Evolutionary conservation across 92 coral and sea anemone genomes (phyloP), one percentile per base, ranked within the genome.

Genomic region (Zoanthus solanderi): DNA sequence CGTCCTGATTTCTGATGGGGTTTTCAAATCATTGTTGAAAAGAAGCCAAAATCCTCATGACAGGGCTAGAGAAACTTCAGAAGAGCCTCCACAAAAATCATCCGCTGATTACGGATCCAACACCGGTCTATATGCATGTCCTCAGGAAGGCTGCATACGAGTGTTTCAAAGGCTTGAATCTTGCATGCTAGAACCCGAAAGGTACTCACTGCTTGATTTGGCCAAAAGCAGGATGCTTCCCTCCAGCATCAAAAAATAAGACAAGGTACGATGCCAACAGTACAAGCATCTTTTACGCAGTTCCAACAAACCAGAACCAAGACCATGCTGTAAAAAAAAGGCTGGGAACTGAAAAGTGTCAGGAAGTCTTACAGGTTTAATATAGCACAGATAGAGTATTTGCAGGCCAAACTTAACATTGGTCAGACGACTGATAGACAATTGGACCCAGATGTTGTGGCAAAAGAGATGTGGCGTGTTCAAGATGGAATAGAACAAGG

Each of bases 191-290:
- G 66, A 58, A 58, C 18, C 66, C 18, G 66, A 58, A 58, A 58
- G 66, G 66, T 58, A 58, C 66, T 58, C 66, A 58, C 11, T 58
- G 66, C 66, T 58, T 10, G 18, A 58, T 23, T 23, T 23, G 23
- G 2, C 66, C 7, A 58, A 58, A 4, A 11, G n/a, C 28, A 58
- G 18, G 1, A 58, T 58, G 17, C 18, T 58, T 58, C 66, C n/a
- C 66, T 14, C 18, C 66, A 58, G 18, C 18, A 23, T 0, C 23
- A 23, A 23, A 23, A 23, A 23, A 23, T 23, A 58, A 58, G 17
- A n/a, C 66, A n/a, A 8, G 66, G 66, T 58, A 58, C 66, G n/a
- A 58, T 58, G 66, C 66, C 66, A 58, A 58, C 66, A 58, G 66
- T 58, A 58, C 18, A 14, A 58, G 18, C 66, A 58, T n/a, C 66